Base-by-base conservation (phyloP, 2,113 vertebrate species). In the Morphnarchus princeps region DNA sequence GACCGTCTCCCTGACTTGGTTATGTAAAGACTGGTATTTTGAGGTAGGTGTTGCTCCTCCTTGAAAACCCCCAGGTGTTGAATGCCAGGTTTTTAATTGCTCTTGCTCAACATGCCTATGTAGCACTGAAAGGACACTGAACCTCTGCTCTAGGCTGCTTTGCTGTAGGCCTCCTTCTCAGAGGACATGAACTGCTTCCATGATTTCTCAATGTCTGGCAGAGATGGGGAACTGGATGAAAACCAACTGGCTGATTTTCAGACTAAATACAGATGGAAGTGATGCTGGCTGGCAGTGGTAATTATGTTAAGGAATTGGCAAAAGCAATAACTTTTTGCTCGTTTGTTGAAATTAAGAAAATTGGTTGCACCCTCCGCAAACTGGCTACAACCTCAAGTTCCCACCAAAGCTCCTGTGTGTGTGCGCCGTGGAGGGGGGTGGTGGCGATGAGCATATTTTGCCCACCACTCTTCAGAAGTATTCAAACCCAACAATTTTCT, bases 191-290 rank as follows among this genome's bases (percentile, higher is more conserved):
- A 90, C 66, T 8, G 5, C 55, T 93, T 87, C 29, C 43, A 47
- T 0, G 0, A 63, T 95, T 96, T 93, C 92, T 92, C 88, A 95
- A 58, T 54, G 57, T 43, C 76, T 96, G 94, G 94, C 94, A 92
- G 72, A 89, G 67, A 92, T 16, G 32, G 43, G 63, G n/a, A 91
- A 83, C 76, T 96, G 96, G 94, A 92, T 67, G 50, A 87, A 97
- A 94, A 96, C 38, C 94, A 97, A 11, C 63, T 97, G 96, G 90
- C 90, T 83, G 43, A 81, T 71, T 92, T 94, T 94, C 96, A 97
- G 88, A 77, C 82, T 97, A 93, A 97, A 95, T 90, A 97, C 89
- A 96, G 86, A 96, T 92, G 82, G 88, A 83, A 92, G 29, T 36
- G 82, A 87, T 93, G 88, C 90, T 95, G 88, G 79, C 82, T 97